phyloP scores from a whole-genome alignment of 2,888 invertebrate species.

The Pinctada fucata region DNA sequence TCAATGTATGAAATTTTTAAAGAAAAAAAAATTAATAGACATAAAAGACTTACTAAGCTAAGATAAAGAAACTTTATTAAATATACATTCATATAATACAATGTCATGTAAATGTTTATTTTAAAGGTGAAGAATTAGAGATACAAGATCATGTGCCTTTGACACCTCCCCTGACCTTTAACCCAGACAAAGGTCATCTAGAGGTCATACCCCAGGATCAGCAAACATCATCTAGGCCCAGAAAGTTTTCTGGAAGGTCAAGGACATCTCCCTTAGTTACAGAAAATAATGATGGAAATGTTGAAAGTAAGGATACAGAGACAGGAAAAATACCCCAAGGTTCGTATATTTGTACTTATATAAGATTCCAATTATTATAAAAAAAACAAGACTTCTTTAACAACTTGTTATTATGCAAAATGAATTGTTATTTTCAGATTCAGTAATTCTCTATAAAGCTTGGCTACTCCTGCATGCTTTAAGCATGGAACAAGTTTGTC shows the following conservation, averaged over 20 bases:
- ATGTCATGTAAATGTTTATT: too few relatives aligned
- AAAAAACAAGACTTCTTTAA: too few relatives aligned
- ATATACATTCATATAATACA: too few relatives aligned
- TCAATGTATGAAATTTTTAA: too few relatives aligned
- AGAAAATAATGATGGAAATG: slow-evolving; percentile 4
- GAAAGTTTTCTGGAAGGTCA: slow-evolving; percentile 31
- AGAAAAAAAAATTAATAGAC: too few relatives aligned
- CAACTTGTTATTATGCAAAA: too few relatives aligned
- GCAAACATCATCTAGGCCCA: slow-evolving; percentile 43
- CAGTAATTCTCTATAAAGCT: too few relatives aligned
- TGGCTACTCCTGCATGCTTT: too few relatives aligned
- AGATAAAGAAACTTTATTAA: too few relatives aligned
- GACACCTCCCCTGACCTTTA: slow-evolving; percentile 59
- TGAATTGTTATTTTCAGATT: too few relatives aligned
- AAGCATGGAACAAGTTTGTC: too few relatives aligned
- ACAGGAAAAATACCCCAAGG: slow-evolving; percentile 16
- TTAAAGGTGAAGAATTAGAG: slow-evolving; percentile 61
- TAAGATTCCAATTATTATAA: background rate
- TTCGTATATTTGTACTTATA: background rate
- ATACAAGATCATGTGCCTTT: slow-evolving; percentile 60
- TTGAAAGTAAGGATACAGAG: slow-evolving; percentile 9
- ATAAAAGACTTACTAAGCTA: too few relatives aligned
- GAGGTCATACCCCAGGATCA: slow-evolving; percentile 49
- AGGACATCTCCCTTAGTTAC: slow-evolving; percentile 47
- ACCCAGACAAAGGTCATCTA: slow-evolving; percentile 57